phyloP scores from a whole-genome alignment of 2,888 invertebrate genomes.

The Microctonus brassicae region DNA sequence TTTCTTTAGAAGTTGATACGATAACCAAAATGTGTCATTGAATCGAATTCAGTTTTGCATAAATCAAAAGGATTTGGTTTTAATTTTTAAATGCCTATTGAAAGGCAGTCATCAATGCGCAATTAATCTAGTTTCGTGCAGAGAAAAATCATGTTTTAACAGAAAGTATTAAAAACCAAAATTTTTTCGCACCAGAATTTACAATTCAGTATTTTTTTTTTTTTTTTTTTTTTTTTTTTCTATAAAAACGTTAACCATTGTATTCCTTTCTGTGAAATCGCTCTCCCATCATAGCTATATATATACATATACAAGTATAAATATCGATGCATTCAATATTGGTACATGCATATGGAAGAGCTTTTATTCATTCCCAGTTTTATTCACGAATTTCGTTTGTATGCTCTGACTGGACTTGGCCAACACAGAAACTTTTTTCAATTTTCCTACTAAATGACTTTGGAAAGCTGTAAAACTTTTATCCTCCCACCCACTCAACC shows the following conservation, averaged over 20 bases:
- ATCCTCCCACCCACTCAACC: not conserved
- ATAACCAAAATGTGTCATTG: not conserved
- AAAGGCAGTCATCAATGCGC: not conserved
- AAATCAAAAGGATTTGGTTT: not conserved
- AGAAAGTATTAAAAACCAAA: not conserved
- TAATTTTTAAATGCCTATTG: not conserved
- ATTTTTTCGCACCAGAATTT: not conserved
- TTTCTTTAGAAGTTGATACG: not conserved
- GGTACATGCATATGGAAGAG: slow-evolving; percentile 35
- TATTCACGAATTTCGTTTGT: slow-evolving; percentile 30
- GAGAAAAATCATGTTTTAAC: not conserved
- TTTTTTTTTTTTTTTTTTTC: not conserved
- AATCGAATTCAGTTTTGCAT: not conserved
- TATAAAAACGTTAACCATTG: not conserved
- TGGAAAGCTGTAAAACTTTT: slow-evolving; percentile 1
- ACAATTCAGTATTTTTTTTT: too few relatives aligned
- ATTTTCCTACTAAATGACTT: slow-evolving; percentile 3
- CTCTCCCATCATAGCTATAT: not conserved
- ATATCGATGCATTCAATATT: slow-evolving; percentile 35
- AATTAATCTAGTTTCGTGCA: not conserved
- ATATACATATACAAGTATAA: not conserved
- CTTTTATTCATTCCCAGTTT: slow-evolving; percentile 33
- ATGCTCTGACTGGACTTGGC: not conserved
- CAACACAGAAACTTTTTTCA: not conserved
- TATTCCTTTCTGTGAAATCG: not conserved